Conservation (phyloP, 2,797 vertebrate genomes). For the Sternarchorhynchus goeldii region DNA sequence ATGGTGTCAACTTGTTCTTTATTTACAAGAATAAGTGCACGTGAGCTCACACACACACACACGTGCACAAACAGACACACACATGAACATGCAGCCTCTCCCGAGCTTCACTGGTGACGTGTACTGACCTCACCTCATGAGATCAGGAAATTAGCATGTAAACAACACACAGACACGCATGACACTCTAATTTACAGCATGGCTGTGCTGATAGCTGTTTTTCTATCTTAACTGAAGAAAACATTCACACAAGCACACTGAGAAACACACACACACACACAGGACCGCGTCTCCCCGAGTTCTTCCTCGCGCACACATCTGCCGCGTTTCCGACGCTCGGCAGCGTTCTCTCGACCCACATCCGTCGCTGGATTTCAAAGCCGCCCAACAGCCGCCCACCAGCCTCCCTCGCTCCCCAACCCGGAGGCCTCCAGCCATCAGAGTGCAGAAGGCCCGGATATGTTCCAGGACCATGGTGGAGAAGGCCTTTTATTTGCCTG, state of each 20-base stretch:
- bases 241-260: slow-evolving; percentile 22
- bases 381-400: not conserved
- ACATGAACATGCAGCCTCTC: slow-evolving; percentile 15
- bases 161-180: slow-evolving; percentile 63
- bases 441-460: slow-evolving; percentile 53
- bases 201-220: slow-evolving; percentile 53
- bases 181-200: slow-evolving; percentile 66
- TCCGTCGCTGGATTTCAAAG: slow-evolving; percentile 41
- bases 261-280: slow-evolving; percentile 30
- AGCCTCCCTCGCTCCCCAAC: slow-evolving; percentile 28
- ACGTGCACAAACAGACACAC: slow-evolving; percentile 37
- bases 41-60: slow-evolving; percentile 13
- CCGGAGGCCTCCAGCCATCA: slow-evolving; percentile 31
- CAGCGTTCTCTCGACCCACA: slow-evolving; percentile 43
- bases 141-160: slow-evolving; percentile 70
- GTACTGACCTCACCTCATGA: slow-evolving; percentile 65
- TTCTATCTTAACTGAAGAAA: slow-evolving; percentile 38
- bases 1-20: slow-evolving; percentile 47
- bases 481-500: slow-evolving; percentile 56
- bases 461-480: slow-evolving; percentile 49
- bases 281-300: slow-evolving; percentile 7
- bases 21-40: slow-evolving; percentile 36
- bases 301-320: slow-evolving; percentile 30
- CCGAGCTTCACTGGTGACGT: slow-evolving; percentile 65
- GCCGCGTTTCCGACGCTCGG: slow-evolving; percentile 39